A percentile compares a stretch with the other conserved stretches of the same genome.
Conservation (phyloP, 2,888 invertebrate species). For the Idaea straminata region DNA sequence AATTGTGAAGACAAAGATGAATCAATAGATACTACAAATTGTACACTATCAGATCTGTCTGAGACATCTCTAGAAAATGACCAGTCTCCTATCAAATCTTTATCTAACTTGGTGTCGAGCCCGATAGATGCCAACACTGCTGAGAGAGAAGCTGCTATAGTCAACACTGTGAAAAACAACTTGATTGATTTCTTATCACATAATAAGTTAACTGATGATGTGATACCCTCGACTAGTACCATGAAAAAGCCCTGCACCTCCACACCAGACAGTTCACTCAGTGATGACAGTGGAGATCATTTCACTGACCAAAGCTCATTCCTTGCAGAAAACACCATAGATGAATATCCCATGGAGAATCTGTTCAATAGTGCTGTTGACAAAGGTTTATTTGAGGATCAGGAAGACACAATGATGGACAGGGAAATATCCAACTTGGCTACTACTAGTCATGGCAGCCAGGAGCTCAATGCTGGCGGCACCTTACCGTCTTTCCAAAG, state of each 20-base stretch:
- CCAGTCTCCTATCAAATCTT: conserved; percentile 82
- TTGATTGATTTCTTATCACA: conserved; percentile 68
- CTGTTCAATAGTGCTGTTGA: conserved; percentile 74
- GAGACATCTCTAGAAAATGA: conserved; percentile 61
- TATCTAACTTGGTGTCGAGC: conserved; percentile 82
- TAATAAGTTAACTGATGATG: conserved; percentile 57
- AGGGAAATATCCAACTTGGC: conserved; percentile 74
- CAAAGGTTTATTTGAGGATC: conserved; percentile 71
- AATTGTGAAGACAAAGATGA: conserved; percentile 52
- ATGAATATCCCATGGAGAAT: conserved; percentile 76
- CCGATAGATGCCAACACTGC: conserved; percentile 61
- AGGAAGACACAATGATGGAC: conserved; percentile 74
- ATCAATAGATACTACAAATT: conserved; percentile 53
- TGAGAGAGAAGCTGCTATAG: conserved; percentile 53
- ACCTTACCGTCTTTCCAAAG: conserved; percentile 70
- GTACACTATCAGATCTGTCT: conserved; percentile 59
- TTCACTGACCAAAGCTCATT: conserved; percentile 75
- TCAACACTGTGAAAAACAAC: conserved; percentile 67
- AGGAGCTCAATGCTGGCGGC: conserved; percentile 62
- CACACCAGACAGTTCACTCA: conserved; percentile 65
- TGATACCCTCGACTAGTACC: conserved; percentile 58
- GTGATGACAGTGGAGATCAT: conserved; percentile 71
- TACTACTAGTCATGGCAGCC: conserved; percentile 69
- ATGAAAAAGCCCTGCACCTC: conserved; percentile 53
- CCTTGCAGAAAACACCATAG: conserved; percentile 71